These are phyloP conservation scores for Ditylenchus dipsaci DNA, from an alignment of 1,140 invertebrate genomes.

Conservation along the genomic window DNA sequence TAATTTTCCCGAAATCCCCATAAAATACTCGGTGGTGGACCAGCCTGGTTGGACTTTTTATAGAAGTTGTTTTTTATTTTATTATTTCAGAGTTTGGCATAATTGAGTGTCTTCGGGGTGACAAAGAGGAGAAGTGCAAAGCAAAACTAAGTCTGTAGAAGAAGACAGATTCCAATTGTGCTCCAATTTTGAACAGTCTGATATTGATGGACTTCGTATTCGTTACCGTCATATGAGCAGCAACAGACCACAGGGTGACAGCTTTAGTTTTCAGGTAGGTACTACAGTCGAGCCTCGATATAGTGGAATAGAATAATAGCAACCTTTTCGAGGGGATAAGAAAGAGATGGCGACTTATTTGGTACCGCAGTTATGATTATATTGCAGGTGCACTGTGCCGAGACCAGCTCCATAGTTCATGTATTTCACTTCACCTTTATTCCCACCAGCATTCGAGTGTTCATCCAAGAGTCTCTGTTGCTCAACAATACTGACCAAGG, in stretches of 20 bases:
- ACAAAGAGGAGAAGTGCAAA: slow-evolving; percentile 12
- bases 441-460: slow-evolving; percentile 53
- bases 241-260: slow-evolving; percentile 35
- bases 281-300: too few species aligned
- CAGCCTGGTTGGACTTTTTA: slow-evolving; percentile 20
- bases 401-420: slow-evolving; percentile 41
- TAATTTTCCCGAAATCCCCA: slow-evolving; percentile 41
- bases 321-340: too few species aligned
- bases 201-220: slow-evolving; percentile 38
- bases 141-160: slow-evolving; percentile 14
- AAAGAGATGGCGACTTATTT: too few species aligned
- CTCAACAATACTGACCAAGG: slow-evolving; percentile 51
- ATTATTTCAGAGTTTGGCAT: slow-evolving; percentile 42
- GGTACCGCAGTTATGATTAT: too few species aligned
- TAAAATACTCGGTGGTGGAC: slow-evolving; percentile 48
- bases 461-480: slow-evolving; percentile 47
- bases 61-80: too few species aligned
- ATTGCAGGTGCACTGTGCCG: slow-evolving; percentile 45
- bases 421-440: slow-evolving; percentile 51
- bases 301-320: too few species aligned
- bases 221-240: slow-evolving; percentile 49
- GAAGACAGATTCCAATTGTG: slow-evolving; percentile 32
- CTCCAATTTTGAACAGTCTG: slow-evolving; percentile 36
- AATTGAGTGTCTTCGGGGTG: slow-evolving; percentile 44
- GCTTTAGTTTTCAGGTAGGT: slow-evolving; percentile 51